phyloP scores from a whole-genome alignment of 1,140 invertebrate genomes.

The Hyposmocoma kahamanoa region DNA sequence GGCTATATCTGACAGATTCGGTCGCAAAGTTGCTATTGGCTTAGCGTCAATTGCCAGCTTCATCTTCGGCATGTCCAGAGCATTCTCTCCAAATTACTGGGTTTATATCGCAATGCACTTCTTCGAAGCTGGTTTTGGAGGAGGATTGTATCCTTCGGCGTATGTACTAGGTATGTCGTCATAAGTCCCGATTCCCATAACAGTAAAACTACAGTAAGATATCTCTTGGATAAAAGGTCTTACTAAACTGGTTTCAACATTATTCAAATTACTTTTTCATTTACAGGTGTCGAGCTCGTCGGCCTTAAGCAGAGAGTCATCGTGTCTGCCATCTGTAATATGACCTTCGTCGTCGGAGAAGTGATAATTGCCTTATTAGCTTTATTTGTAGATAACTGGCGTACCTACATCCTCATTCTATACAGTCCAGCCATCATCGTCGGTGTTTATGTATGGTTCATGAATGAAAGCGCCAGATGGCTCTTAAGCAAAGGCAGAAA shows the following conservation, averaged over 20 bases:
- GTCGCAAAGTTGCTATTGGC: constrained; percentile 46
- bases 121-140: constrained; percentile 68
- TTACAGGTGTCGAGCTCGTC: constrained; percentile 57
- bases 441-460: constrained; percentile 87
- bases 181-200: too few species aligned
- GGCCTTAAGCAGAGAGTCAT: constrained; percentile 61
- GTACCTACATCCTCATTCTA: constrained; percentile 78
- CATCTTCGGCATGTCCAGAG: constrained; percentile 70
- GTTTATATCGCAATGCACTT: constrained; percentile 74
- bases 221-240: not conserved
- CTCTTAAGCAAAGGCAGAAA: constrained; percentile 83
- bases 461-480: constrained; percentile 90
- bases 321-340: constrained; percentile 63
- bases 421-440: constrained; percentile 80
- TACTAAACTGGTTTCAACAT: not conserved
- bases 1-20: constrained; percentile 78
- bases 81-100: constrained; percentile 73
- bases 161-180: constrained; percentile 76
- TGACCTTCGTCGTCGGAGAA: constrained; percentile 82
- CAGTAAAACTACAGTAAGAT: too few species aligned
- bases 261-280: not conserved
- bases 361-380: constrained; percentile 79
- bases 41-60: constrained; percentile 46
- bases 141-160: constrained; percentile 74
- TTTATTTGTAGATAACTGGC: constrained; percentile 82